Evolutionary conservation across 2,888 invertebrate genomes (phyloP).

Genomic region (Peribatodes rhomboidaria): DNA sequence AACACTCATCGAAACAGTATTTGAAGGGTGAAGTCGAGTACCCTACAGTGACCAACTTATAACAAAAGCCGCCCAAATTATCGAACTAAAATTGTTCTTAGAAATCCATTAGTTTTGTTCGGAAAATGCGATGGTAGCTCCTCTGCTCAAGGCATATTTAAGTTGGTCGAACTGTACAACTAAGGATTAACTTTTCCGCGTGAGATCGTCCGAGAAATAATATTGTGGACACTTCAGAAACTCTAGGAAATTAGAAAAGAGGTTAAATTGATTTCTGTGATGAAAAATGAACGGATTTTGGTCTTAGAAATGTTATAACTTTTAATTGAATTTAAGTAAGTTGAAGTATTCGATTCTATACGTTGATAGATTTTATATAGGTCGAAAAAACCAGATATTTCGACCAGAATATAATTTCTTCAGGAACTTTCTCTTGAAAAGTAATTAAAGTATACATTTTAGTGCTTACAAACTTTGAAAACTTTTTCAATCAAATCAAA

Average conservation of each 20-base stretch:
- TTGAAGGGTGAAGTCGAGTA: conserved; percentile 33
- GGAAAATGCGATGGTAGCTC: neutral
- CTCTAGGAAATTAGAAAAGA: conserved; percentile 20
- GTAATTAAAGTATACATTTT: neutral
- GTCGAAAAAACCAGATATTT: no score
- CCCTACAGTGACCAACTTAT: conserved; percentile 10
- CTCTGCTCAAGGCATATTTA: neutral
- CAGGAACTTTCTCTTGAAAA: neutral
- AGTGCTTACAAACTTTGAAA: neutral
- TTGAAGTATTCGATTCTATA: no score
- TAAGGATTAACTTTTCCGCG: conserved; percentile 38
- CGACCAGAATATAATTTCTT: no score
- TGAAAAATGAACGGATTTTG: conserved; percentile 1
- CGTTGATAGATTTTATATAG: no score
- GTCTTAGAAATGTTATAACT: neutral
- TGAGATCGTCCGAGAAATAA: conserved; percentile 19
- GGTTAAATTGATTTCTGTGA: conserved; percentile 17
- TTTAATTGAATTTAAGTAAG: neutral
- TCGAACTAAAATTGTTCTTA: neutral
- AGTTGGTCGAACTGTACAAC: neutral
- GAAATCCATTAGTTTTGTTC: neutral
- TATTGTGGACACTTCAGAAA: conserved; percentile 34
- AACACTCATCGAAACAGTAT: conserved; percentile 42
- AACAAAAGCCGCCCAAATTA: neutral
- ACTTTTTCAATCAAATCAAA: conserved; percentile 12